Evolutionary conservation across 2,797 vertebrate species (phyloP), one percentile per base, ranked within the genome.

Genomic region (Manis javanica): DNA sequence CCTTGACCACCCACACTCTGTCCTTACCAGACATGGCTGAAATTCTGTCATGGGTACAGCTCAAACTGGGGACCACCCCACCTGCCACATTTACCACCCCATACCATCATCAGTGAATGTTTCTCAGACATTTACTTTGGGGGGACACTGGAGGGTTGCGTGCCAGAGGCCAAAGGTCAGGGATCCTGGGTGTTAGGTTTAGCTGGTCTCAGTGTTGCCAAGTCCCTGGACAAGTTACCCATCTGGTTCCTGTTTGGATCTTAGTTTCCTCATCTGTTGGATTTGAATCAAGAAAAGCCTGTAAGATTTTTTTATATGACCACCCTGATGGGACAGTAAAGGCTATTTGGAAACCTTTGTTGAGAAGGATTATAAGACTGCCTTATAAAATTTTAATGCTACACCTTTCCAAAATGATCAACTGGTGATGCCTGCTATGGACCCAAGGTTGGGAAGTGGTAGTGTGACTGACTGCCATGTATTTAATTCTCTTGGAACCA

Each of bases 231-330:
- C 68, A 79, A 91, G 10, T 77, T 87, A 71, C 72, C 79, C 68
- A 69, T 82, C 94, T 78, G 29, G 82, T 55, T 79, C 46, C 34
- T 90, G 13, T 93, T 83, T 75, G 74, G 66, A 68, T 84, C 59
- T 87, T 63, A 15, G 51, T 94, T 75, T 86, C 74, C 15, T 83
- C 87, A 7, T 75, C 78, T 79, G 4, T 66, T 57, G 87, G 26
- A 59, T 42, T 61, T 31, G 23, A 63, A 37, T 75, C 37, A 57
- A 83, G 69, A 68, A 53, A 8, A 29, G 51, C 55, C 66, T 55
- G 2, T 77, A n/a, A 74, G 53, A 49, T 42, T 91, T 74, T 46
- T 82, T 77, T 90, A 79, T 14, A 5, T 46, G 61, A 39, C 49
- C 42, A 13, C 5, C 53, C 68, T 34, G 78, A 55, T 81, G 59